A percentile compares a stretch with the other conserved stretches of the same genome.
These are phyloP conservation scores for Philaethria dido DNA, from an alignment of 2,888 invertebrate genomes.

Conservation along the genomic window DNA sequence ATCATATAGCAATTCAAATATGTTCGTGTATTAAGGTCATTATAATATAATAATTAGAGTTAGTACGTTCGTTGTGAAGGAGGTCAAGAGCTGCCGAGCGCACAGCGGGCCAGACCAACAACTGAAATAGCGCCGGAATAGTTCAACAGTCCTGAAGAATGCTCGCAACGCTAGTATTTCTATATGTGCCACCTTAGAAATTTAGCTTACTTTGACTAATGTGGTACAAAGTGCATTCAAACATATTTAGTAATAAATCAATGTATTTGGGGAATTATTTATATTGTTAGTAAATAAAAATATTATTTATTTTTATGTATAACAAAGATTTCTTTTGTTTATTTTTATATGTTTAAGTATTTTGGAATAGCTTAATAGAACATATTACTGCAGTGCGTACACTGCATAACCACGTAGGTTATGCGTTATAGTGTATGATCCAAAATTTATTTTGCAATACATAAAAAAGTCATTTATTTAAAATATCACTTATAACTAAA, in stretches of 20 bases:
- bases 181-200: conserved; percentile 30
- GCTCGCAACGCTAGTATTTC: conserved; percentile 23
- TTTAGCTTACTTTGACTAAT: conserved; percentile 9
- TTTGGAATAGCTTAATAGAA: too few species aligned
- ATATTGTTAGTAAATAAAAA: background rate
- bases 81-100: conserved; percentile 51
- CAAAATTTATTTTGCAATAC: too few species aligned
- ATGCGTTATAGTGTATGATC: too few species aligned
- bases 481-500: too few species aligned
- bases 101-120: conserved; percentile 52
- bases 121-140: conserved; percentile 55
- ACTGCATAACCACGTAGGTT: too few species aligned
- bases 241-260: too few species aligned
- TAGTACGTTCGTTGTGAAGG: conserved; percentile 59
- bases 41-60: conserved; percentile 42
- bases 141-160: conserved; percentile 29
- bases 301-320: too few species aligned
- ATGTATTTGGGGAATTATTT: background rate
- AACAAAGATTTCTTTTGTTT: too few species aligned
- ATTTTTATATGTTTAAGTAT: too few species aligned
- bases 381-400: too few species aligned
- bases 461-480: too few species aligned
- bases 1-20: background rate
- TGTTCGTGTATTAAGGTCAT: conserved; percentile 21
- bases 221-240: background rate